Evolutionary conservation across 2,888 invertebrate species (phyloP), one percentile per base, ranked within the genome.

Genomic region (Napeogenes sylphis): DNA sequence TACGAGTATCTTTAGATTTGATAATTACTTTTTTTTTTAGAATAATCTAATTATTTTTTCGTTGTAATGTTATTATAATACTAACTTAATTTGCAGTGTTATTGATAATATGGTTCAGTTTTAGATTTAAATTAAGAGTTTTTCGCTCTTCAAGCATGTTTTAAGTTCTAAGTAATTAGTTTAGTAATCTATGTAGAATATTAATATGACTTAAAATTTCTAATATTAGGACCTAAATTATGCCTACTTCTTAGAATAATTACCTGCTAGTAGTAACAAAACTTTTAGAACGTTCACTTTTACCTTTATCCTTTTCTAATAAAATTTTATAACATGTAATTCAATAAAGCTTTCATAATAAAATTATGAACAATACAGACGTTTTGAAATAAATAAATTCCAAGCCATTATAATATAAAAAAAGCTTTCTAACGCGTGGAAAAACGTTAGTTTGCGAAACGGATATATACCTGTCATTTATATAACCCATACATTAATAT

Each of bases 381-480:
- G 62, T 61, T 61, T 61, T 51, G 21, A 47, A 21, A 47, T 47
- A 47, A 47, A n/a, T n/a, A 21, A 4, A 47, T 47, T 47, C 14
- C 47, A 21, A 6, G n/a, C 21, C 21, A n/a, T 51, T 63, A 61
- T 62, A 62, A 64, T 58, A 60, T 62, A 65, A 57, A 61, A 64
- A 58, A 59, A 59, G 67, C 65, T 64, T 63, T 67, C 64, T 66
- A 68, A 57, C 51, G 59, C 54, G 58, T 58, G 46, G 59, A 62
- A 61, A 21, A 65, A 62, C 60, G 58, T 53, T 54, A 56, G 56
- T 56, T 71, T 70, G 56, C 65, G 68, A 65, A 70, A 70, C 58
- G 47, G 59, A 54, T 56, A 62, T 65, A 61, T 66, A 71, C 63
- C 63, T 65, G 56, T 59, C 58, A 64, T 70, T 70, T 65, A 65